Conservation (phyloP, 2,797 vertebrate genomes). For the Hydrophis major region DNA sequence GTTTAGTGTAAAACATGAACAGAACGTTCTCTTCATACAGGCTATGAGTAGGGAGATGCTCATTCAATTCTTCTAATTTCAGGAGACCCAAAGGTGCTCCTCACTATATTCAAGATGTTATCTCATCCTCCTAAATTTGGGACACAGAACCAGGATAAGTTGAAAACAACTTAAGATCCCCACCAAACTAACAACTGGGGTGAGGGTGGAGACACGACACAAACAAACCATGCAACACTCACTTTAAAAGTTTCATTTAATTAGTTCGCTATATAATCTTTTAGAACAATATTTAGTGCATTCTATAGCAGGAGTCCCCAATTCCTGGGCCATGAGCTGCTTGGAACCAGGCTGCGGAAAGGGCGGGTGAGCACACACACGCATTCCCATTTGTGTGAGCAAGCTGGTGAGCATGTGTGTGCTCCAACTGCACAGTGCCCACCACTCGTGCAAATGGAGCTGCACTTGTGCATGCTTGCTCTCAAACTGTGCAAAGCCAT, state of each 20-base stretch:
- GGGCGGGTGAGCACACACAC: neutral
- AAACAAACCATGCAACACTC: neutral
- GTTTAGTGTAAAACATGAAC: neutral
- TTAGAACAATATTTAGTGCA: neutral
- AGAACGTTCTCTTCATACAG: neutral
- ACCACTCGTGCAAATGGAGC: neutral
- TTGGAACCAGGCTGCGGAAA: neutral
- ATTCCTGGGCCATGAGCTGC: neutral
- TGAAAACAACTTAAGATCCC: neutral
- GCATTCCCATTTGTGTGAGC: neutral
- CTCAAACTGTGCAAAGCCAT: neutral
- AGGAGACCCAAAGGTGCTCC: neutral
- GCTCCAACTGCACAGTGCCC: neutral
- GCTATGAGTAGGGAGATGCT: neutral
- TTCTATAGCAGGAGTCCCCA: neutral
- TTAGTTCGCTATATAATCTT: neutral
- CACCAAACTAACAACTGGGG: neutral
- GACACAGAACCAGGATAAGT: neutral
- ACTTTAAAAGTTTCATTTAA: neutral
- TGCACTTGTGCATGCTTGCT: neutral
- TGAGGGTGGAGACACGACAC: too few relatives aligned
- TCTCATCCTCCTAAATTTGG: neutral
- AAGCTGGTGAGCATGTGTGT: accelerated
- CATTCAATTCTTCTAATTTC: neutral
- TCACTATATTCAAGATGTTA: neutral